Conservation (phyloP, 2,888 invertebrate genomes). For the Resseliella maxima region DNA sequence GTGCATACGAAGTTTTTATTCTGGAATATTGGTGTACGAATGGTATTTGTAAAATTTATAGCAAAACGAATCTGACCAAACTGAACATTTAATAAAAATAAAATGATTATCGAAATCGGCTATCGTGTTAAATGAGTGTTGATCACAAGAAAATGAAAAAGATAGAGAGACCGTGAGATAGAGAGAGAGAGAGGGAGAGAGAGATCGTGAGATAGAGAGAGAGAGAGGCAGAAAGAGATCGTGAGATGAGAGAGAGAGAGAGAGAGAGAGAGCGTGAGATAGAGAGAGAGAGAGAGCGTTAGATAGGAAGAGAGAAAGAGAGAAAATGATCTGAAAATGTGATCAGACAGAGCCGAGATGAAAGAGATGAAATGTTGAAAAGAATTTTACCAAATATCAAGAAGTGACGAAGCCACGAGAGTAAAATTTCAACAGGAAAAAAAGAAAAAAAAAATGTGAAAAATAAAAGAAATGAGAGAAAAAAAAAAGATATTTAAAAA, state of each 20-base stretch:
- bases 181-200: background rate
- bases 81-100: constrained; percentile 13
- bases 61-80: constrained; percentile 20
- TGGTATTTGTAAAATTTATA: constrained; percentile 9
- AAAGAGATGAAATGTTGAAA: too few relatives aligned
- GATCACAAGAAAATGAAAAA: background rate
- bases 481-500: too few relatives aligned
- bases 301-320: too few relatives aligned
- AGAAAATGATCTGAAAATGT: too few relatives aligned
- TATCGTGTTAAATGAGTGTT: background rate
- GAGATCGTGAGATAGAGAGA: too few relatives aligned
- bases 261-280: background rate
- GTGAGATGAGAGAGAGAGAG: background rate
- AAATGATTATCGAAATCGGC: constrained; percentile 38
- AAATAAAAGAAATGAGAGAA: background rate
- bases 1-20: background rate
- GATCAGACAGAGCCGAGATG: too few relatives aligned
- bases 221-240: too few relatives aligned
- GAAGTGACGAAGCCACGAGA: background rate
- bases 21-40: background rate
- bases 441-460: background rate
- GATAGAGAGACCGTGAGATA: background rate
- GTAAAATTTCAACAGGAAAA: background rate
- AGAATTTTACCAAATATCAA: background rate
- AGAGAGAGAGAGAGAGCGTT: too few relatives aligned